Conservation (phyloP, 1,140 invertebrate genomes). For the Copidosoma floridanum region DNA sequence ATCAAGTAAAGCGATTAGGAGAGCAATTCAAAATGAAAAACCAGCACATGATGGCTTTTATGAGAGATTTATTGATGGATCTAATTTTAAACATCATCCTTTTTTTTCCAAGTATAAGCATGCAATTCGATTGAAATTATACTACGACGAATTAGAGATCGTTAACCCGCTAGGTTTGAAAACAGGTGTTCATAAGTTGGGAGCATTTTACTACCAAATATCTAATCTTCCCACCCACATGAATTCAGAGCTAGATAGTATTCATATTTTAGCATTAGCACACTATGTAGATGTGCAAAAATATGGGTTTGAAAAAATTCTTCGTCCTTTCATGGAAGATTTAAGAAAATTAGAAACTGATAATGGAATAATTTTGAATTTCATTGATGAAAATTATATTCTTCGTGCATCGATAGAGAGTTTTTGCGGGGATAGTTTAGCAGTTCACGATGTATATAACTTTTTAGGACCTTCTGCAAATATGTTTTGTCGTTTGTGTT, state of each 20-base stretch:
- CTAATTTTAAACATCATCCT: conserved; percentile 17
- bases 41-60: conserved; percentile 5
- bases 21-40: conserved; percentile 11
- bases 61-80: conserved; percentile 24
- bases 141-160: conserved; percentile 28
- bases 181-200: conserved; percentile 28
- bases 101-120: conserved; percentile 22
- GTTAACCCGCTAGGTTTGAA: conserved; percentile 29
- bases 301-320: conserved; percentile 19
- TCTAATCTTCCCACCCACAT: conserved; percentile 26
- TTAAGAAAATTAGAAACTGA: conserved; percentile 28
- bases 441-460: conserved; percentile 32
- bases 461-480: conserved; percentile 29
- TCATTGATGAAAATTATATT: conserved; percentile 13
- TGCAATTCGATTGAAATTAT: conserved; percentile 29
- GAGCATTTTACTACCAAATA: conserved; percentile 27
- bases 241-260: conserved; percentile 28
- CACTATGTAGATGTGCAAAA: conserved; percentile 14
- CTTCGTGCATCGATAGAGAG: conserved; percentile 25
- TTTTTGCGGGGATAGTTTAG: conserved; percentile 31
- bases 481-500: conserved; percentile 32
- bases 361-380: conserved; percentile 16
- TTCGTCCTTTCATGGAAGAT: conserved; percentile 23
- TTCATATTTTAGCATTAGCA: conserved; percentile 20
- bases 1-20: background rate